Base-by-base conservation (phyloP, 2,888 invertebrate species). In the Tyria jacobaeae region DNA sequence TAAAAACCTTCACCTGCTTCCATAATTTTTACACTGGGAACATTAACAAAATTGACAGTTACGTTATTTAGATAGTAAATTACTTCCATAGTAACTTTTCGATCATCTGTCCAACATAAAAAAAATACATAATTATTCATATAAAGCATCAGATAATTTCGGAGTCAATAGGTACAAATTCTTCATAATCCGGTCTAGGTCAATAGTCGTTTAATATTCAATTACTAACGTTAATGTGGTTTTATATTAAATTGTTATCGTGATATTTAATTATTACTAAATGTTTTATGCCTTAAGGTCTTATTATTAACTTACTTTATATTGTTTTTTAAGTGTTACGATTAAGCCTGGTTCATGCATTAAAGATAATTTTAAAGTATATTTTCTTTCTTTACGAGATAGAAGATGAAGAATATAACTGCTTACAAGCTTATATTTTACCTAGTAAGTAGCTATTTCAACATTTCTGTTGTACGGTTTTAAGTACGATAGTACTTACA, bases 401-500 rank as follows among this genome's bases (percentile, higher is more conserved):
- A 5, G 12, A 12, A 12, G 21, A 21, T 14, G 1, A 12, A n/a
- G n/a, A 35, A 24, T 24, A 24, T 34, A 9, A 35, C 24, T 21
- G 21, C 17, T 12, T 35, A 24, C 3, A 53, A 39, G 37, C 14
- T n/a, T 24, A 7, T 39, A 55, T 44, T 55, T 44, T 15, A 21
- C 7, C 0, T 17, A 55, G 31, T 34, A 37, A 34, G 25, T 34
- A 10, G 24, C 15, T 50, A 47, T 51, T 47, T 47, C 37, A 52
- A 52, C 56, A 57, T 47, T 50, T 24, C 17, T 47, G 27, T 12
- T 15, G 34, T 41, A 35, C 27, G 50, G 51, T 21, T 7, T 24
- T 56, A 49, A 49, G 24, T n/a, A n/a, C n/a, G n/a, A n/a, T n/a
- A n/a, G n/a, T 49, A 31, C 51, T 49, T 47, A 34, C 17, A n/a